A percentile compares a stretch with the other conserved stretches of the same genome.
Evolutionary conservation across 2,113 vertebrate species (phyloP).

Genomic region (Aldabrachelys gigantea): DNA sequence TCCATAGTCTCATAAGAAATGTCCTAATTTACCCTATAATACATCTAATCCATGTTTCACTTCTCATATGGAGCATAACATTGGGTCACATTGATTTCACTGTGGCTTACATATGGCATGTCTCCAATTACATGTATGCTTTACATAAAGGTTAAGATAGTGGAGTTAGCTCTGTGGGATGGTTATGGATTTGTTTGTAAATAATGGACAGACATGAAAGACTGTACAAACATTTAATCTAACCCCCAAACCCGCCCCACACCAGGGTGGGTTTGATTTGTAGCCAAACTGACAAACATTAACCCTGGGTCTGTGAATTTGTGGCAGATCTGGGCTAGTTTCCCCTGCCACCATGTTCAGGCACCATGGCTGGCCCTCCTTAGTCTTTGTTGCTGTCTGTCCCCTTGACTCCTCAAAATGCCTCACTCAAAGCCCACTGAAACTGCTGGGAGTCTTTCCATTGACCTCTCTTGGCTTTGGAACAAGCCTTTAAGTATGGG

Average conservation of each 20-base stretch:
- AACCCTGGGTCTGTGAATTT: not conserved
- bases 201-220: not conserved
- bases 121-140: rapidly evolving
- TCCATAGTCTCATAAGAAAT: not conserved
- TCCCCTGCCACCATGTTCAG: not conserved
- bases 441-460: not conserved
- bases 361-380: not conserved
- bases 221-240: not conserved
- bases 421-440: not conserved
- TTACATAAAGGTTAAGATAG: not conserved
- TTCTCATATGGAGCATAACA: not conserved
- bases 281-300: not conserved
- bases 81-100: not conserved
- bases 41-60: not conserved
- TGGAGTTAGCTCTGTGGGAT: not conserved
- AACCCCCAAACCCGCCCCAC: not conserved
- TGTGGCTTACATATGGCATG: not conserved
- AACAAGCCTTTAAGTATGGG: not conserved
- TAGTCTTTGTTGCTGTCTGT: not conserved
- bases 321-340: not conserved
- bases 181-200: not conserved
- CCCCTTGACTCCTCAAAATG: not conserved
- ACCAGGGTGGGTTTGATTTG: not conserved
- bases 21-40: not conserved
- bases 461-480: not conserved